phyloP scores from a whole-genome alignment of 2,797 vertebrate genomes.

The Oreochromis grahami region DNA sequence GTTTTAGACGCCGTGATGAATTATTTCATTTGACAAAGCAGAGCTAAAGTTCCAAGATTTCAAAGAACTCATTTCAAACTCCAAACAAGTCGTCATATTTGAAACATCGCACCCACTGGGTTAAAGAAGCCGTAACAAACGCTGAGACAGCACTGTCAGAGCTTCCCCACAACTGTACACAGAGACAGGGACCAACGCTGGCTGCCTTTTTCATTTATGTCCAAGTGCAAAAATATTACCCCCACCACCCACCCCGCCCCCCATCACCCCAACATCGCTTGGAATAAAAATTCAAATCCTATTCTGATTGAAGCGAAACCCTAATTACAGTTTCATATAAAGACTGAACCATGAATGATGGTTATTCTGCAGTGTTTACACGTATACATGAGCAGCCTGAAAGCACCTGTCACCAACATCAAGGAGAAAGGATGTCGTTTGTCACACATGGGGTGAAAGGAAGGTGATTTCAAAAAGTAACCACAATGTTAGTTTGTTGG shows the following conservation, averaged over 20 bases:
- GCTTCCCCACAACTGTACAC: background rate
- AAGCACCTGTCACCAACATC: background rate
- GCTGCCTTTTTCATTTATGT: background rate
- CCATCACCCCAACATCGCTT: background rate
- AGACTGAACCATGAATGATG: background rate
- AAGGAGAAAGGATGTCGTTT: background rate
- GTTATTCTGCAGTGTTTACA: background rate
- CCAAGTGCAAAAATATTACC: background rate
- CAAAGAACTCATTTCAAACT: background rate
- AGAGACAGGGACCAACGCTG: background rate
- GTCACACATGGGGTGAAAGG: background rate
- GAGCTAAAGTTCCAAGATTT: background rate
- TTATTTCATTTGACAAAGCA: background rate
- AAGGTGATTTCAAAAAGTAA: background rate
- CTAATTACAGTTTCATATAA: background rate
- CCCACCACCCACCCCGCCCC: too few relatives aligned
- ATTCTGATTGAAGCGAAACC: background rate
- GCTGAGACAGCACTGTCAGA: background rate
- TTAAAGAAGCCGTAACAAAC: background rate
- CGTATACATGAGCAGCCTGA: background rate
- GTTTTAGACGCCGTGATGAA: background rate
- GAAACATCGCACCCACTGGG: background rate
- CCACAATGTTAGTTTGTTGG: background rate
- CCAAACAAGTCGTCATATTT: background rate
- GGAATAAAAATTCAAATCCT: background rate